Conservation (phyloP, 2,888 invertebrate species). For the Phyllotreta cruciferae region DNA sequence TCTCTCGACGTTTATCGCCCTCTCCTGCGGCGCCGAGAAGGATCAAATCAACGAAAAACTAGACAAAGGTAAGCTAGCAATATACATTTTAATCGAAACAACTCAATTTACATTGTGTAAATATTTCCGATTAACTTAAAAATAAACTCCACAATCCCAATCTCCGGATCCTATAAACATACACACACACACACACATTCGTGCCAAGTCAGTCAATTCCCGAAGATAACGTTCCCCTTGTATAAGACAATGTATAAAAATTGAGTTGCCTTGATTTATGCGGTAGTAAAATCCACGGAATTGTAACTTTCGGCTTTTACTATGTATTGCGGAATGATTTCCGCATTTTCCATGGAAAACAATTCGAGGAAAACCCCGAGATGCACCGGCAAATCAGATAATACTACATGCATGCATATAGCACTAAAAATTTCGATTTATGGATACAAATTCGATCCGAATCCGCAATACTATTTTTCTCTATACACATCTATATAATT, state of each 20-base stretch:
- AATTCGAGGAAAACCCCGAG: slow-evolving; percentile 17
- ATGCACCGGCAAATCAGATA: slow-evolving; percentile 19
- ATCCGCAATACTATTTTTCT: no score
- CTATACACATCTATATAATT: no score
- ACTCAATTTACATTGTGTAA: no score
- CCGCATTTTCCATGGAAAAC: slow-evolving; percentile 19
- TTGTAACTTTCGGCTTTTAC: slow-evolving; percentile 33
- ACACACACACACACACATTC: slow-evolving; percentile 3
- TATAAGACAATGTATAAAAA: slow-evolving; percentile 48
- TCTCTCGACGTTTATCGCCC: slow-evolving; percentile 36
- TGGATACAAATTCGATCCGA: no score
- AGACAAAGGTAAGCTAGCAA: slow-evolving; percentile 47
- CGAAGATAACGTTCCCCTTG: slow-evolving; percentile 23
- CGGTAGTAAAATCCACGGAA: slow-evolving; percentile 43
- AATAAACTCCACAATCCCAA: no score
- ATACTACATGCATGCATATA: no score
- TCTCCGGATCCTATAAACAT: no score
- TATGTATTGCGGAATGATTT: slow-evolving; percentile 32
- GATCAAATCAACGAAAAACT: slow-evolving; percentile 50
- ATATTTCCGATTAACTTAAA: no score
- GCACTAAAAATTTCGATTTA: no score
- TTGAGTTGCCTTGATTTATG: slow-evolving; percentile 48
- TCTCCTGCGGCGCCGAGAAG: slow-evolving; percentile 42
- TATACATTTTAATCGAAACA: slow-evolving; percentile 14
- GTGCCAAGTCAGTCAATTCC: slow-evolving; percentile 3